Evolutionary conservation across 37 sponge, comb jelly and placozoan genomes (phyloP), one percentile per base, ranked within the genome.

Genomic region (Mnemiopsis leidyi): DNA sequence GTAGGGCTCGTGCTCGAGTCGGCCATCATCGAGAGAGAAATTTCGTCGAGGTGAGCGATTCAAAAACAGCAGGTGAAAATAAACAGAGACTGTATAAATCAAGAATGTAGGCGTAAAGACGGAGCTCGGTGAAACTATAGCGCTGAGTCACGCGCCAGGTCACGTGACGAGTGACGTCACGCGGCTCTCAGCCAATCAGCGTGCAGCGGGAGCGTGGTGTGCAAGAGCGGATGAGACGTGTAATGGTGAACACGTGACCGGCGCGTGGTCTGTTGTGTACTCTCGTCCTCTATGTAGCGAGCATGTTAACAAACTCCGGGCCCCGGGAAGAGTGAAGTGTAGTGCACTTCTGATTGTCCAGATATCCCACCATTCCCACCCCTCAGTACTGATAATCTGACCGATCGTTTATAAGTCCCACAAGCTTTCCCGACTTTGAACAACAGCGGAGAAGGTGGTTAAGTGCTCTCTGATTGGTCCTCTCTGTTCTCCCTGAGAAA

Each of bases 281-380:
- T 48, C 61, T 5, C 9, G 61, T 48, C 61, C 61, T 48, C 61
- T 48, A 48, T 48, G 61, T 18, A 48, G 61, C 79, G 20, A 77
- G 79, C 79, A 77, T 77, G 79, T 34, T 34, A 71, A 77, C 79
- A 32, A 77, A 77, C 79, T 31, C 36, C 79, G 79, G 79, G 79
- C 79, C 79, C 79, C 1, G 34, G 21, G 79, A 77, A 31, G 9
- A 26, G 26, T 96, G 93, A 23, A 95, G 95, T 96, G 93, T 23
- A 95, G 95, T 48, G 31, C 96, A 96, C 33, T 96, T 95, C 92
- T 95, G 83, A 34, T 94, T 97, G 48, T 95, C 97, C 94, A 96
- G 97, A 48, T 48, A 5, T 13, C 61, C 61, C 61, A 48, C n/a
- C n/a, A n/a, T n/a, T n/a, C n/a, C n/a, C n/a, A n/a, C n/a, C n/a